phyloP scores from a whole-genome alignment of 2,797 vertebrate genomes.

The Arrhamphus sclerolepis region DNA sequence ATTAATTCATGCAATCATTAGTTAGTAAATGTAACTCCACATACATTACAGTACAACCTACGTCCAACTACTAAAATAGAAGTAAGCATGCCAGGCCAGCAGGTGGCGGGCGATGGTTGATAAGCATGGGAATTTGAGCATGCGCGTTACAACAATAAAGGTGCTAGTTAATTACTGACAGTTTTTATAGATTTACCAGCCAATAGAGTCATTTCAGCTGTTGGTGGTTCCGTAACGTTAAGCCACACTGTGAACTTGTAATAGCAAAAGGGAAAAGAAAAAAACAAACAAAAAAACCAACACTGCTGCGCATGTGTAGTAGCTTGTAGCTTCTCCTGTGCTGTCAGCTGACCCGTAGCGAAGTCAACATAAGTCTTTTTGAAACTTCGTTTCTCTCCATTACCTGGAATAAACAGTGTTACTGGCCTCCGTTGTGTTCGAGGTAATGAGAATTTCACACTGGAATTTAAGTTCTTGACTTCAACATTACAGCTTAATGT shows the following conservation, averaged over 20 bases:
- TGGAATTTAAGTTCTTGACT: neutral
- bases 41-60: no score
- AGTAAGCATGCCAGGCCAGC: neutral
- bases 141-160: neutral
- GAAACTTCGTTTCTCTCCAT: neutral
- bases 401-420: neutral
- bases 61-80: no score
- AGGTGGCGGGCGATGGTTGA: conserved; percentile 1
- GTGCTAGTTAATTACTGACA: neutral
- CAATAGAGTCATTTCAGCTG: accelerated
- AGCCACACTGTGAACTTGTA: neutral
- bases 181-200: neutral
- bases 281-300: neutral
- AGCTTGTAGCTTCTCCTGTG: neutral
- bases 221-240: neutral
- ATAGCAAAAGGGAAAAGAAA: neutral
- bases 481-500: neutral
- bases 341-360: neutral
- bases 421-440: neutral
- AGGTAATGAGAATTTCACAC: conserved; percentile 4
- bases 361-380: neutral
- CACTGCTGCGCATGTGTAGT: no score
- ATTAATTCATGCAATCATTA: no score
- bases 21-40: no score
- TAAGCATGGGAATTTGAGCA: no score